A percentile compares a stretch with the other conserved stretches of the same genome.
phyloP scores from a whole-genome alignment of 2,113 vertebrate species.

The Agapornis roseicollis region DNA sequence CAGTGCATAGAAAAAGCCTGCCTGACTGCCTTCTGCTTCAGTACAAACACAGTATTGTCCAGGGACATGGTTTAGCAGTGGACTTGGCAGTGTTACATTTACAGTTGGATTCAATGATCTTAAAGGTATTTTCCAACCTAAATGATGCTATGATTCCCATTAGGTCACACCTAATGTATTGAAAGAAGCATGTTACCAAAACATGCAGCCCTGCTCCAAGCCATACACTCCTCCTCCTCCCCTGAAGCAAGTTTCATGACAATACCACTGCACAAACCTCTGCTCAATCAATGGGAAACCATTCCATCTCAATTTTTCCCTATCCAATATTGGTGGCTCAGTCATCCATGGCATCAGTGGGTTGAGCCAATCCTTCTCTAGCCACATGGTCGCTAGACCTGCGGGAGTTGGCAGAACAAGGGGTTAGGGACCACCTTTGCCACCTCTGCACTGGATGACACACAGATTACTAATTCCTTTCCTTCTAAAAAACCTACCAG shows the following conservation, averaged over 20 bases:
- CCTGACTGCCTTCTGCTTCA: neutral
- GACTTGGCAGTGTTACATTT: neutral
- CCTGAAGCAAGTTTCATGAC: neutral
- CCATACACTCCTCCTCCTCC: neutral
- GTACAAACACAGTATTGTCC: neutral
- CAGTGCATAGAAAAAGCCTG: neutral
- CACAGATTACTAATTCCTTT: neutral
- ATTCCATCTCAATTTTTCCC: neutral
- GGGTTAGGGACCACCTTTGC: neutral
- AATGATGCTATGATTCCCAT: neutral
- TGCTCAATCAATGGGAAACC: neutral
- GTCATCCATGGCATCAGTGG: neutral
- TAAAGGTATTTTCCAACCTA: neutral
- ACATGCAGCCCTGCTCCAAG: neutral
- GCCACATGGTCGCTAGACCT: neutral
- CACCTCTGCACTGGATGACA: neutral
- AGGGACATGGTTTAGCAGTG: neutral
- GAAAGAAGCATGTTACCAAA: neutral
- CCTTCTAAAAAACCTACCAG: neutral
- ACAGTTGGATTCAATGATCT: neutral
- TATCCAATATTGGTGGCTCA: neutral
- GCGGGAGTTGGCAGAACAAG: rapidly evolving
- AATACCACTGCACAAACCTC: neutral
- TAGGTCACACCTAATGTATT: neutral
- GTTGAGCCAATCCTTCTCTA: neutral